These are phyloP conservation scores for Branchinecta lindahli DNA, from an alignment of 1,140 invertebrate genomes.

Conservation along the genomic window DNA sequence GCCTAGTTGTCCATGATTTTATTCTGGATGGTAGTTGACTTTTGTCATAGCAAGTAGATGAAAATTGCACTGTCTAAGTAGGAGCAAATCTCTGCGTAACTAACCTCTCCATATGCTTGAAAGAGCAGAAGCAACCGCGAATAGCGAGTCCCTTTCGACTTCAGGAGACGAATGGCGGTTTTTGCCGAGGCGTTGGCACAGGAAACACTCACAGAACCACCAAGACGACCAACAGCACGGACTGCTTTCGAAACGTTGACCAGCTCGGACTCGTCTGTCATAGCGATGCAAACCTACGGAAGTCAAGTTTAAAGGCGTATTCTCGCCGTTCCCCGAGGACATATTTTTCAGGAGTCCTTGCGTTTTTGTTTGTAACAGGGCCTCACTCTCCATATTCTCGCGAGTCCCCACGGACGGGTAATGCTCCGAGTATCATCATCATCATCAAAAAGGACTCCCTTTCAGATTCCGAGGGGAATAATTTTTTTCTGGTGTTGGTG, in stretches of 20 bases:
- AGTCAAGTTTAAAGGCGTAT: background rate
- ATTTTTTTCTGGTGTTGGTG: too few species aligned
- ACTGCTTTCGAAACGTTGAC: background rate
- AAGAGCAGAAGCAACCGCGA: background rate
- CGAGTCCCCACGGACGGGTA: background rate
- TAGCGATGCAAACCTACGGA: background rate
- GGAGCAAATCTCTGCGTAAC: too few species aligned
- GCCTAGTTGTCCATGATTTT: too few species aligned
- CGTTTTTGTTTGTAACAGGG: background rate
- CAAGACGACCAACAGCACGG: background rate
- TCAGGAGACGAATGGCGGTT: background rate
- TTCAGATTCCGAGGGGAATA: too few species aligned
- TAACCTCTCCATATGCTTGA: background rate
- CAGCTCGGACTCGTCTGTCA: background rate
- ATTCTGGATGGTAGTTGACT: too few species aligned
- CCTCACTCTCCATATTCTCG: background rate
- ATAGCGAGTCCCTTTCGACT: background rate
- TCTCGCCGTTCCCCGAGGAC: background rate
- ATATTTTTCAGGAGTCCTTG: background rate
- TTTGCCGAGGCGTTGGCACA: background rate
- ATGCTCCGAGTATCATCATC: background rate
- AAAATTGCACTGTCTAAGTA: too few species aligned
- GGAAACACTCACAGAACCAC: background rate
- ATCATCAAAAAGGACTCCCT: too few species aligned
- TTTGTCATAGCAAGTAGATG: too few species aligned